Evolutionary conservation across 2,113 vertebrate genomes (phyloP).

Genomic region (Heterotilapia buettikoferi): DNA sequence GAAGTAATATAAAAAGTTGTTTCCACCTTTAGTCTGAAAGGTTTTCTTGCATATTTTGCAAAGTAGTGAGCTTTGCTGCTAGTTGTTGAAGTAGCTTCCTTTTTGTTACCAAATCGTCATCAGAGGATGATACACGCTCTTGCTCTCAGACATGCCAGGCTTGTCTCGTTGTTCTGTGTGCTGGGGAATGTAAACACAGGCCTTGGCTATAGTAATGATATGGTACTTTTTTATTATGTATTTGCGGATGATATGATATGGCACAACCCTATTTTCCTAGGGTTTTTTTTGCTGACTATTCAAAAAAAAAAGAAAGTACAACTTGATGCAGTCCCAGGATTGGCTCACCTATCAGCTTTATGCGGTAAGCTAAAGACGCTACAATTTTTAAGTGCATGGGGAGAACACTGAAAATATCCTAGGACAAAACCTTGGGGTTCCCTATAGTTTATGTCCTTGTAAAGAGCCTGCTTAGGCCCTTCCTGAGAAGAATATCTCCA

Average conservation of each 20-base stretch:
- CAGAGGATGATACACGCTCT: not conserved
- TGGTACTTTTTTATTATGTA: not conserved
- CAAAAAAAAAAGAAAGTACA: not conserved
- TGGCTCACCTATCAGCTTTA: not conserved
- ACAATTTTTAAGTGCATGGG: not conserved
- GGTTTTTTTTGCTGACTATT: not conserved
- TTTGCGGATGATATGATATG: not conserved
- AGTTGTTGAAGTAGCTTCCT: not conserved
- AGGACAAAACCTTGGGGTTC: not conserved
- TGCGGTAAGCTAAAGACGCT: not conserved
- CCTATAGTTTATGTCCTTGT: not conserved
- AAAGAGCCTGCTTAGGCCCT: not conserved
- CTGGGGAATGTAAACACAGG: not conserved
- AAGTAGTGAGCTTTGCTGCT: rapidly evolving
- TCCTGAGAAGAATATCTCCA: not conserved
- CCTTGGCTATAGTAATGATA: not conserved
- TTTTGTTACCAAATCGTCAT: not conserved
- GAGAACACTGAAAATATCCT: not conserved
- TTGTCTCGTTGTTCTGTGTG: not conserved
- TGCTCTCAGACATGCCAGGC: not conserved
- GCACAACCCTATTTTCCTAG: not conserved
- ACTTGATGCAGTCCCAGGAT: not conserved
- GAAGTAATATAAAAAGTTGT: not conserved
- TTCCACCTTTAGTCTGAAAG: not conserved
- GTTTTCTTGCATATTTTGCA: not conserved